Evolutionary conservation across 1,140 invertebrate genomes (phyloP), one percentile per base, ranked within the genome.

Genomic region (Saxidomus purpurata): DNA sequence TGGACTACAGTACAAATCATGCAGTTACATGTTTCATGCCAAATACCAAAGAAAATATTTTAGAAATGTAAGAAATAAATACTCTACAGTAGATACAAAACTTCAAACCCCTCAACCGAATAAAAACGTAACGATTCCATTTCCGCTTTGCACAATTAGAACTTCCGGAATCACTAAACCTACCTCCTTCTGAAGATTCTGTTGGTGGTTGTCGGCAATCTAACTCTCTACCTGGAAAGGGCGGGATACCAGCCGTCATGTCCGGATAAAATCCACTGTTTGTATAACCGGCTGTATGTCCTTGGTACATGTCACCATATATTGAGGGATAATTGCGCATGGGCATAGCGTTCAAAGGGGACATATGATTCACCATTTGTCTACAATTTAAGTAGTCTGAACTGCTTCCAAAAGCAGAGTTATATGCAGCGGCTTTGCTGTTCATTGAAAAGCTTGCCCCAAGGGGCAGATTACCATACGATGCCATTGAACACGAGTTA

Each of bases 231-330:
- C 94, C 93, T 0, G 93, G 90, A 69, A 94, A 89, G 11, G 93
- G 92, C 13, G 94, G 93, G 22, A 94, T 91, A 36, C 93, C 94
- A 4, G 93, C 92, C 8, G 93, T 86, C 91, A 95, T 94, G 87
- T 95, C 94, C n/a, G 94, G 92, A 84, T 94, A 95, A 90, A 94
- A 94, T 34, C 94, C 92, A 15, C 94, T 93, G 86, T 95, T 95
- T 34, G 94, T 89, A 77, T 95, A 95, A 28, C 92, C 91, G 9
- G 94, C 89, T 8, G 93, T 89, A 81, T 95, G 94, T 9, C 93
- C 92, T 59, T 94, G 93, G 87, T 95, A 95, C 91, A 95, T 93
- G 77, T 95, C 94, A n/a, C 94, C 93, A 82, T 95, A 95, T 25
- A 95, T 87, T 76, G 92, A 87, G 25, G 92, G 92, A 90, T 95